Evolutionary conservation across 2,113 vertebrate genomes (phyloP).

Genomic region (Dermatemys mawii): DNA sequence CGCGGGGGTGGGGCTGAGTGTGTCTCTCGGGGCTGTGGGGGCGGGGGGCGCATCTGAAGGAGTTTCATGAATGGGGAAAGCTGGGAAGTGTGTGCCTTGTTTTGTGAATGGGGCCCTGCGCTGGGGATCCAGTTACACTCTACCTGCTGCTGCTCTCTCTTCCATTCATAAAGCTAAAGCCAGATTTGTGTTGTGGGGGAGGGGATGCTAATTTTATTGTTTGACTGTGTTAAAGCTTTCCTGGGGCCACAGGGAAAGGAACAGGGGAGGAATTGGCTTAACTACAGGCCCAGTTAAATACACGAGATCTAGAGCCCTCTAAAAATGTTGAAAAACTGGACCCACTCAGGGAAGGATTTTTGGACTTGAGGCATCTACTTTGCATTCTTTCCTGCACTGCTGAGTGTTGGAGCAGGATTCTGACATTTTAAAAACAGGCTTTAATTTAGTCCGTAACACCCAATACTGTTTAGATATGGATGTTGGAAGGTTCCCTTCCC

Average conservation of each 20-base stretch:
- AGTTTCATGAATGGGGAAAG: constrained; percentile 75
- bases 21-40: constrained; percentile 53
- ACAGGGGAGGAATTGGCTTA: constrained; percentile 21
- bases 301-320: background rate
- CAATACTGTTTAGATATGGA: background rate
- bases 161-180: constrained; percentile 75
- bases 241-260: background rate
- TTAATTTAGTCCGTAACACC: background rate
- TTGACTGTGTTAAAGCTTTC: constrained; percentile 53
- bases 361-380: background rate
- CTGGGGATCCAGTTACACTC: constrained; percentile 75
- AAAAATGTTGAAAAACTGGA: background rate
- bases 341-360: background rate
- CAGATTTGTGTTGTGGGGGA: constrained; percentile 62
- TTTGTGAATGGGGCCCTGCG: constrained; percentile 77
- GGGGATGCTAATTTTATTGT: constrained; percentile 27
- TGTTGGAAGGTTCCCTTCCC: background rate
- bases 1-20: constrained; percentile 66
- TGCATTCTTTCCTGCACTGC: background rate
- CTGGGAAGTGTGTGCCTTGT: constrained; percentile 76
- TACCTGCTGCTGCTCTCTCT: constrained; percentile 70
- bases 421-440: background rate
- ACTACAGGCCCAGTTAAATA: constrained; percentile 5
- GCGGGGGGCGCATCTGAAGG: constrained; percentile 66
- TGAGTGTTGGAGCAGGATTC: background rate